Evolutionary conservation across 2,888 invertebrate species (phyloP).

Genomic region (Rhingia campestris): DNA sequence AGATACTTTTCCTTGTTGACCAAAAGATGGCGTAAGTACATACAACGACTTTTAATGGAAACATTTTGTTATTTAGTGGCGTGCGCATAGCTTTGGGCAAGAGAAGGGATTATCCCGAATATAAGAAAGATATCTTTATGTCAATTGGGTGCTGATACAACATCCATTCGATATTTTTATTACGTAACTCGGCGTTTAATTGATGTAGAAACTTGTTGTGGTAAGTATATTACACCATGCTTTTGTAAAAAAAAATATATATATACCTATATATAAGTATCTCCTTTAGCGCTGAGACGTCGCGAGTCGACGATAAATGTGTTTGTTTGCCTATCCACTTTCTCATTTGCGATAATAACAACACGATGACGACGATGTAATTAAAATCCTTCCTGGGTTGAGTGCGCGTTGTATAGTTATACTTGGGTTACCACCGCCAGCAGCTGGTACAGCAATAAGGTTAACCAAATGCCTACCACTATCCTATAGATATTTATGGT

Average conservation of each 20-base stretch:
- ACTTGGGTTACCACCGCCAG: not conserved
- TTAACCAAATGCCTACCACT: constrained; percentile 1
- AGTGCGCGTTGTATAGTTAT: constrained; percentile 3
- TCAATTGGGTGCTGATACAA: constrained; percentile 27
- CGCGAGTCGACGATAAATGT: not conserved
- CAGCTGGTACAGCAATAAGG: constrained; percentile 10
- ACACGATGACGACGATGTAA: constrained; percentile 38
- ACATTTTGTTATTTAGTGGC: constrained; percentile 1
- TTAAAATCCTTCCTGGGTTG: constrained; percentile 62
- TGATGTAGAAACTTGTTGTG: constrained; percentile 60
- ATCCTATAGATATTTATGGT: not conserved
- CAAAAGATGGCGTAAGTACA: constrained; percentile 1
- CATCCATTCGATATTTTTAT: constrained; percentile 46
- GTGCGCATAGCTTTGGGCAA: constrained; percentile 16
- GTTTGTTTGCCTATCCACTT: constrained; percentile 53
- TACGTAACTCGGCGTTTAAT: constrained; percentile 58
- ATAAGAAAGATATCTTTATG: constrained; percentile 30
- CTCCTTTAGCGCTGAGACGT: constrained; percentile 1
- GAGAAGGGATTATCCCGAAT: constrained; percentile 13
- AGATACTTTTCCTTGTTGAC: constrained; percentile 56
- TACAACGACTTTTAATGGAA: not conserved
- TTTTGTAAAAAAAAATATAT: constrained; percentile 8
- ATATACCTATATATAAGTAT: too few species aligned
- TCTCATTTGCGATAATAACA: constrained; percentile 56
- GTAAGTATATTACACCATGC: constrained; percentile 36